Base-by-base conservation (phyloP, 2,888 invertebrate genomes). In the Lamellibrachia columna region DNA sequence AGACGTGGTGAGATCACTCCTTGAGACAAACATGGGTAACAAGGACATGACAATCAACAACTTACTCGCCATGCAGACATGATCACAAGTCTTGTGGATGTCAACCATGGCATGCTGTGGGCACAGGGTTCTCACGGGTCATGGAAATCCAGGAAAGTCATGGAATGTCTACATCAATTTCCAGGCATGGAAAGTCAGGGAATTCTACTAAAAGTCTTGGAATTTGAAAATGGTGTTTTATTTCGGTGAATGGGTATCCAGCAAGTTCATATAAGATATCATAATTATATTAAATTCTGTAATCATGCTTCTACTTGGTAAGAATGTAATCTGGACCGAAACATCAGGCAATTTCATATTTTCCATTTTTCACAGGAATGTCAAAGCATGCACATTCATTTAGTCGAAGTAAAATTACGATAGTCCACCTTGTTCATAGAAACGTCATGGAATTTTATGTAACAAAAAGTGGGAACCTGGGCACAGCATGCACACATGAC, bases 1-100 rank as follows among this genome's bases (percentile, higher is more conserved):
- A 94, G 99, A 99, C 95, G 98, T 99, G 7, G 98, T 99, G 93
- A 98, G 98, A 96, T 98, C 98, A 0, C 98, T 99, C 52, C 97
- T 98, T 95, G 98, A 99, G 96, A 98, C 98, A 6, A 98, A 99
- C 96, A 97, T 98, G 91, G 98, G 98, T 0, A 98, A 98, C 96
- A 99, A 99, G 96, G 98, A 99, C 95, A 97, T 98, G 22, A 98
- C 99, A 8, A 98, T 99, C 95, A 98, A 98, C 97, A 98, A 98
- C 0, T 97, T 99, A 93, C 97, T 99, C 91, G 98, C 98, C 96
- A 98, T 99, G 98, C 90, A 93, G 28, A 52, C 93, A 90, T 92
- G 28, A 90, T 75, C 2, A 92, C 1, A 15, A 15, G 22, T 22
- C 75, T 3, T 75, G 75, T 75, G 6, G 75, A n/a, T 15, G 75